Conservation (phyloP, 1,140 invertebrate genomes). For the Bradysia coprophila region DNA sequence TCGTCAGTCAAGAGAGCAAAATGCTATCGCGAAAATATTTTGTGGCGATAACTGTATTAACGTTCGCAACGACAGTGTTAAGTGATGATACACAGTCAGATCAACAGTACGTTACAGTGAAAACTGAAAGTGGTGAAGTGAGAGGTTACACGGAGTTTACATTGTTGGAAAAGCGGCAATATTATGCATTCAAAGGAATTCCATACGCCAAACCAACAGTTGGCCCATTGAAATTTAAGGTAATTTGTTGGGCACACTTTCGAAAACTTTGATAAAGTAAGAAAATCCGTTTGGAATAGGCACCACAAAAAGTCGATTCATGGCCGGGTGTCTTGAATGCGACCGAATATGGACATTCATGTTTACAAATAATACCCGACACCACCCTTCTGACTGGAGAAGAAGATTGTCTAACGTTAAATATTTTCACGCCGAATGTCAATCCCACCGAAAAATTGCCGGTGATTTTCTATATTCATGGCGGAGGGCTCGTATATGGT, state of each 20-base stretch:
- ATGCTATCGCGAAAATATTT: too few relatives aligned
- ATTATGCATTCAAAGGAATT: constrained; percentile 3
- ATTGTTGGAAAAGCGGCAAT: neutral
- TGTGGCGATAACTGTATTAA: too few relatives aligned
- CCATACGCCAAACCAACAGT: constrained; percentile 6
- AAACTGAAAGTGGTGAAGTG: neutral
- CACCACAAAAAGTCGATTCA: constrained; percentile 32
- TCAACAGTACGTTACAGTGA: neutral
- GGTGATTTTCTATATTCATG: constrained; percentile 64
- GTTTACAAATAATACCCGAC: constrained; percentile 35
- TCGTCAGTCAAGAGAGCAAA: too few relatives aligned
- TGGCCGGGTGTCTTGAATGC: constrained; percentile 41
- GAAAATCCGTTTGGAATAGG: constrained; percentile 18
- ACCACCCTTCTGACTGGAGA: too few relatives aligned
- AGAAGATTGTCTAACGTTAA: constrained; percentile 34
- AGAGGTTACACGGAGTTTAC: neutral
- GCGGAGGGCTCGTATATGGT: constrained; percentile 40
- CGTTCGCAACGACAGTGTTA: too few relatives aligned
- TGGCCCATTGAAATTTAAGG: constrained; percentile 4
- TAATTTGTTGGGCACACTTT: constrained; percentile 3
- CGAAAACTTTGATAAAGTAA: neutral
- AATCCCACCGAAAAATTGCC: constrained; percentile 27
- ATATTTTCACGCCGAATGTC: constrained; percentile 31
- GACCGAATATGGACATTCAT: constrained; percentile 32
- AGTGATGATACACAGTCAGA: too few relatives aligned